Conservation (phyloP, 1,140 invertebrate genomes). For the Eriocheir sinensis region DNA sequence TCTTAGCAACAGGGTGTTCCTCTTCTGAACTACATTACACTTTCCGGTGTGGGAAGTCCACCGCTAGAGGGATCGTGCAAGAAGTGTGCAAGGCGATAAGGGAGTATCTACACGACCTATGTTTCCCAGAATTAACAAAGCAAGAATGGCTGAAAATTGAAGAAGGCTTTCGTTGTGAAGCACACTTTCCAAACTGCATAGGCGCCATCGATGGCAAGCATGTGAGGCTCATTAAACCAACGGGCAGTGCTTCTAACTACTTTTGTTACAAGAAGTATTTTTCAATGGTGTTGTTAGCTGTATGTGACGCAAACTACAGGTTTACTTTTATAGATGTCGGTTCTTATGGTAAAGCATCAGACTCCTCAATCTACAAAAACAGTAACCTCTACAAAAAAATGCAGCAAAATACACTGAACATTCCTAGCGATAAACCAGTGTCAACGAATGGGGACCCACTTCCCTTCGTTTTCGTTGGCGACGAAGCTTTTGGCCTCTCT, state of each 20-base stretch:
- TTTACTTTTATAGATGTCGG: slow-evolving; percentile 63
- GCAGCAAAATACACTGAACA: no score
- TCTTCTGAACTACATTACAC: slow-evolving; percentile 42
- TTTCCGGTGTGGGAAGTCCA: slow-evolving; percentile 54
- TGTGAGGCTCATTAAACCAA: slow-evolving; percentile 60
- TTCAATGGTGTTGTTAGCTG: slow-evolving; percentile 57
- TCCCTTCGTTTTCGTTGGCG: no score
- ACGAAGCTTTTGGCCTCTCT: no score
- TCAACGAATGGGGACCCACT: no score
- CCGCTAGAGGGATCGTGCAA: slow-evolving; percentile 8
- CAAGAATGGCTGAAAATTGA: slow-evolving; percentile 57
- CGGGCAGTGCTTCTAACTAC: slow-evolving; percentile 45
- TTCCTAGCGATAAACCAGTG: no score
- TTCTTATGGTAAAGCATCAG: slow-evolving; percentile 32
- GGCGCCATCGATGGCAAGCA: slow-evolving; percentile 58
- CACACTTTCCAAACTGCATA: slow-evolving; percentile 45
- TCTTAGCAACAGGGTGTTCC: slow-evolving; percentile 39
- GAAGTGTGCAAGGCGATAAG: slow-evolving; percentile 31
- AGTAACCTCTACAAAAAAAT: no score
- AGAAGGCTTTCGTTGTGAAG: slow-evolving; percentile 25
- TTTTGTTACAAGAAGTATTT: slow-evolving; percentile 63
- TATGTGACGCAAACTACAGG: slow-evolving; percentile 54
- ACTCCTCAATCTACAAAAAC: no score
- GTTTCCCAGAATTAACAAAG: slow-evolving; percentile 52
- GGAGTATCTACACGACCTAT: slow-evolving; percentile 60